Evolutionary conservation across 2,113 vertebrate species (phyloP).

Genomic region (Riparia riparia): DNA sequence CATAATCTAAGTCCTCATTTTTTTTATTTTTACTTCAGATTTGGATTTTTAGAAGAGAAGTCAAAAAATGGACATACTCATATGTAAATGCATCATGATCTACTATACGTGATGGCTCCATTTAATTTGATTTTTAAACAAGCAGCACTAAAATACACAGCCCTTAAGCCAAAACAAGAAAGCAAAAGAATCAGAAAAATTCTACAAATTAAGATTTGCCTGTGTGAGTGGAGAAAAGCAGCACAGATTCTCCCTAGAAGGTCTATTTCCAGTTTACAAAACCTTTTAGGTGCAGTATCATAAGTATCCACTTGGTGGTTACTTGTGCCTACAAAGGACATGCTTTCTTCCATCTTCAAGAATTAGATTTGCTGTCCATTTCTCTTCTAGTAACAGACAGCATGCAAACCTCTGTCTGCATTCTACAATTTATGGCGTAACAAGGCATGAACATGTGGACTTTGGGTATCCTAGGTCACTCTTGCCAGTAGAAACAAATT

Average conservation of each 20-base stretch:
- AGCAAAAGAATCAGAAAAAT: not conserved
- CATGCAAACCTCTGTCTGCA: not conserved
- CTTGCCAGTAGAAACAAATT: not conserved
- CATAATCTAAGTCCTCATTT: not conserved
- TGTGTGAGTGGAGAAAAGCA: not conserved
- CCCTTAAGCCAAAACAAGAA: not conserved
- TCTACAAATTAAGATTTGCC: not conserved
- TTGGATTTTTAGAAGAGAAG: not conserved
- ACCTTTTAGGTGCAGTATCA: not conserved
- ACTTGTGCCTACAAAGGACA: not conserved
- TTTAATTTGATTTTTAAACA: not conserved
- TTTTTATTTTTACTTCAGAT: not conserved
- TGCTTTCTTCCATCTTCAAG: not conserved
- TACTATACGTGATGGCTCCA: not conserved
- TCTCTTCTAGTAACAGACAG: not conserved
- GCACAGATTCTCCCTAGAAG: not conserved
- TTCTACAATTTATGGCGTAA: not conserved
- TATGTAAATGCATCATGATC: not conserved
- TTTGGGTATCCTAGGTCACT: not conserved
- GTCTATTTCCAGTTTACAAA: not conserved
- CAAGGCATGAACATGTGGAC: not conserved
- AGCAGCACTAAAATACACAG: not conserved
- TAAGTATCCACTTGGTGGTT: constrained; percentile 38
- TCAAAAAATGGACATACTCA: not conserved
- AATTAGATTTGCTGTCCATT: not conserved